These are phyloP conservation scores for Oriolus oriolus DNA, from an alignment of 2,113 vertebrate species.

Conservation along the genomic window DNA sequence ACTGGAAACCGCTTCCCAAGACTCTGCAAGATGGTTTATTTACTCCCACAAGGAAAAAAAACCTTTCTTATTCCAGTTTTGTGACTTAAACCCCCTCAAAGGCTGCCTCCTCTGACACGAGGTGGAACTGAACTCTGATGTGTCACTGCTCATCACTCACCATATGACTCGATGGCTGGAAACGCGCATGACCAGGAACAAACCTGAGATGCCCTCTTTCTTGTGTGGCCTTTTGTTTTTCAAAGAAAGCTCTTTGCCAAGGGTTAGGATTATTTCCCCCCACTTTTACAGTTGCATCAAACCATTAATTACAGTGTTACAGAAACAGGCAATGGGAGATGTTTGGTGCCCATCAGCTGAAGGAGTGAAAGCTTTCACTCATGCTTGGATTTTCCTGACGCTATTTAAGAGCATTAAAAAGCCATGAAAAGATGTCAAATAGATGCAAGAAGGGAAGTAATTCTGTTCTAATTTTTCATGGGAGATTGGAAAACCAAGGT, in stretches of 20 bases:
- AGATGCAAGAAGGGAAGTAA: neutral
- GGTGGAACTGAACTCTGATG: rapidly evolving
- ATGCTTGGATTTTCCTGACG: neutral
- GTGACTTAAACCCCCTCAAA: neutral
- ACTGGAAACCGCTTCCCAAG: neutral
- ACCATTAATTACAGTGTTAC: neutral
- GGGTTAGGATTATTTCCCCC: neutral
- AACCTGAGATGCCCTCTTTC: neutral
- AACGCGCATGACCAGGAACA: rapidly evolving
- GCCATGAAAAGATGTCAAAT: neutral
- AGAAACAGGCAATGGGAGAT: neutral
- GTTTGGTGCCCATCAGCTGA: neutral
- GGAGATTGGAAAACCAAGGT: neutral
- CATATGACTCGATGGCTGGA: neutral
- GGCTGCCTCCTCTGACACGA: neutral
- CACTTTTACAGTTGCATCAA: neutral
- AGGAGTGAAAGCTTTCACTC: neutral
- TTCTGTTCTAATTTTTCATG: neutral
- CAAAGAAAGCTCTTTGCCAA: neutral
- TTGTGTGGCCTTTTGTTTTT: neutral
- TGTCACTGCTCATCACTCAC: neutral
- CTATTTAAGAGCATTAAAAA: neutral
- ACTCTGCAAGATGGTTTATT: neutral
- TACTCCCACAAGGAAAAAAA: neutral
- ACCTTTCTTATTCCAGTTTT: neutral